Base-by-base conservation (phyloP, 2,888 invertebrate species). In the Troides helena region DNA sequence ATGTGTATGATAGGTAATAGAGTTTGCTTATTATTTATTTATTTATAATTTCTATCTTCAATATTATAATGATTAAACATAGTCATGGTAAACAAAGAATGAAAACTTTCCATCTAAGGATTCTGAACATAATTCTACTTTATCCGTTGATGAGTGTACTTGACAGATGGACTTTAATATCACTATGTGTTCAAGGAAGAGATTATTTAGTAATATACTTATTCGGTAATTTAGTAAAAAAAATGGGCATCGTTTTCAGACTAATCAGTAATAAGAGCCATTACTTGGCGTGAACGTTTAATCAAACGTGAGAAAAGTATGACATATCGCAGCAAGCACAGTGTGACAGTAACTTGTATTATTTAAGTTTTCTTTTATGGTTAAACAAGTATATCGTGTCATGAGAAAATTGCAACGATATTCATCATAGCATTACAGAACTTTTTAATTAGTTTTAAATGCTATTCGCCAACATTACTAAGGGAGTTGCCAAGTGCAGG, bases 231-330 rank as follows among this genome's bases (percentile, higher is more conserved):
- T 53, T 53, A 53, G n/a, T 18, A 53, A 53, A 7, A 53, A 7
- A 53, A 53, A 53, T 2, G 8, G n/a, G n/a, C 18, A 53, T n/a
- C 18, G 53, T 53, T 53, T n/a, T 53, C 6, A 53, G 18, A 53
- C 5, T 6, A 53, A 53, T 53, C 18, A 53, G 53, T 62, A 53
- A 74, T 76, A 76, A 74, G 74, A 71, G 60, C 68, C 65, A 65
- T 70, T 66, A 62, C 39, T 62, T 70, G 59, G 62, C 66, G 75
- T 77, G 46, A 58, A 76, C 78, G 81, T 85, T 86, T 82, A 82
- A 84, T 85, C 83, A 85, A 84, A 87, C 85, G 88, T 89, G 88
- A 86, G 88, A 90, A 87, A 86, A 86, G 82, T 76, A 80, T 89
- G 87, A 86, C 88, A 90, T 88, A 87, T 86, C 81, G 76, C 78